Evolutionary conservation across 2,888 invertebrate genomes (phyloP).

Genomic region (Aphodius granarius): DNA sequence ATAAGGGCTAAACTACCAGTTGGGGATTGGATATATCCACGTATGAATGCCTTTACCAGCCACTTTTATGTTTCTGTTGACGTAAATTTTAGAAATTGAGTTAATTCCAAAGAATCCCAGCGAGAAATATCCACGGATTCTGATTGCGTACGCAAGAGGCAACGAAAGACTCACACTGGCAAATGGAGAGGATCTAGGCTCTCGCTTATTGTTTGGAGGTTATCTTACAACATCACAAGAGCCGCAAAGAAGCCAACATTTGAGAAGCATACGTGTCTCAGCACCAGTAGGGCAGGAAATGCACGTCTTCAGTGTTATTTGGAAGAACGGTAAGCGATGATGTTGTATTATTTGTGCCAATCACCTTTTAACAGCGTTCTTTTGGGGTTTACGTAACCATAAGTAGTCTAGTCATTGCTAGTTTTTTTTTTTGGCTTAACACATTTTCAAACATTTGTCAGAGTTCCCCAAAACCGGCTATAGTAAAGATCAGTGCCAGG

Average conservation of each 20-base stretch:
- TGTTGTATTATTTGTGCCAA: no score
- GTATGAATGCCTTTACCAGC: slow-evolving; percentile 40
- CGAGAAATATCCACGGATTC: slow-evolving; percentile 35
- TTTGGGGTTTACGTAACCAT: no score
- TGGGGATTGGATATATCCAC: slow-evolving; percentile 62
- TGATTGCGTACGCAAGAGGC: slow-evolving; percentile 49
- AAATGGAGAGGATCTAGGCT: slow-evolving; percentile 51
- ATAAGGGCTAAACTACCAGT: slow-evolving; percentile 57
- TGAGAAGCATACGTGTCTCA: slow-evolving; percentile 36
- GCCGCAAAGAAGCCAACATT: slow-evolving; percentile 49
- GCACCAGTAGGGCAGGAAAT: slow-evolving; percentile 53
- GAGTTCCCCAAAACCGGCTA: no score
- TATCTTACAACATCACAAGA: slow-evolving; percentile 51
- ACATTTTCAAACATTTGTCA: no score
- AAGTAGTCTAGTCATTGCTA: no score
- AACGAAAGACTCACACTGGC: slow-evolving; percentile 46
- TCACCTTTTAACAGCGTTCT: no score
- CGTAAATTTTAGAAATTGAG: slow-evolving; percentile 21
- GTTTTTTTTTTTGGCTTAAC: no score
- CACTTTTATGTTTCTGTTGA: neutral
- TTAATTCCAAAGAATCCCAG: slow-evolving; percentile 20
- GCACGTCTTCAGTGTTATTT: slow-evolving; percentile 66
- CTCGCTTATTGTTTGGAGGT: slow-evolving; percentile 57
- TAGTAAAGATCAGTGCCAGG: no score
- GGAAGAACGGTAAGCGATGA: slow-evolving; percentile 52